These are phyloP conservation scores for Drosophila grimshawi DNA, from an alignment of 1,140 invertebrate species.

Conservation along the genomic window DNA sequence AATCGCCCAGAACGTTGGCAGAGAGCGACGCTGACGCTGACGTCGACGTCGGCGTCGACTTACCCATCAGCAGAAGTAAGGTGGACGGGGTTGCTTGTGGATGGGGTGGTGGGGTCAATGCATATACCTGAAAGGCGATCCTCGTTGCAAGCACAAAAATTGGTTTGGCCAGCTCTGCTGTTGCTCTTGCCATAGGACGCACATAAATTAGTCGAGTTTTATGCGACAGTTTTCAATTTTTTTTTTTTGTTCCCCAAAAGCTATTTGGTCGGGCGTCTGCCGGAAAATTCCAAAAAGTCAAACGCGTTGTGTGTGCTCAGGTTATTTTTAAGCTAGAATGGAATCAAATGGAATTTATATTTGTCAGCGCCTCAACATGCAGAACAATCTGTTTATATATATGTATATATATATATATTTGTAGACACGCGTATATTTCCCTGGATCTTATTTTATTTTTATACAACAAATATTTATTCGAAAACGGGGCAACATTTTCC, in stretches of 20 bases:
- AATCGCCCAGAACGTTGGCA: constrained; percentile 73
- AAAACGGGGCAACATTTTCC: constrained; percentile 58
- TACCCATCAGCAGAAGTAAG: constrained; percentile 3
- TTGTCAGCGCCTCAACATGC: constrained; percentile 60
- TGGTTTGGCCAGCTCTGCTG: constrained; percentile 1
- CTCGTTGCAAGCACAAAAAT: background rate
- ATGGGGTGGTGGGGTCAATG: constrained; percentile 1
- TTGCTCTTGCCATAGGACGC: constrained; percentile 62
- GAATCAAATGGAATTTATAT: constrained; percentile 71
- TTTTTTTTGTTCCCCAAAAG: constrained; percentile 25
- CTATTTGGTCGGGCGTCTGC: constrained; percentile 20
- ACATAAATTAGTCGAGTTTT: constrained; percentile 80
- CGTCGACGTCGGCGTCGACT: background rate
- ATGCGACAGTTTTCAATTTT: constrained; percentile 56
- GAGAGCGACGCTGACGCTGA: constrained; percentile 28
- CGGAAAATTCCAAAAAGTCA: constrained; percentile 52
- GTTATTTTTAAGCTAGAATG: constrained; percentile 64
- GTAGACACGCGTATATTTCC: constrained; percentile 9
- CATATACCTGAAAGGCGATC: constrained; percentile 33
- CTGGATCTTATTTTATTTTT: constrained; percentile 72
- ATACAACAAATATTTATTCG: constrained; percentile 70
- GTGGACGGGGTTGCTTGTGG: background rate
- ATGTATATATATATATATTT: constrained; percentile 21
- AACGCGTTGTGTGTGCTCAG: constrained; percentile 13
- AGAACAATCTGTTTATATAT: constrained; percentile 16